Conservation (phyloP, 2,113 vertebrate species). For the Machaerirhynchus nigripectus region DNA sequence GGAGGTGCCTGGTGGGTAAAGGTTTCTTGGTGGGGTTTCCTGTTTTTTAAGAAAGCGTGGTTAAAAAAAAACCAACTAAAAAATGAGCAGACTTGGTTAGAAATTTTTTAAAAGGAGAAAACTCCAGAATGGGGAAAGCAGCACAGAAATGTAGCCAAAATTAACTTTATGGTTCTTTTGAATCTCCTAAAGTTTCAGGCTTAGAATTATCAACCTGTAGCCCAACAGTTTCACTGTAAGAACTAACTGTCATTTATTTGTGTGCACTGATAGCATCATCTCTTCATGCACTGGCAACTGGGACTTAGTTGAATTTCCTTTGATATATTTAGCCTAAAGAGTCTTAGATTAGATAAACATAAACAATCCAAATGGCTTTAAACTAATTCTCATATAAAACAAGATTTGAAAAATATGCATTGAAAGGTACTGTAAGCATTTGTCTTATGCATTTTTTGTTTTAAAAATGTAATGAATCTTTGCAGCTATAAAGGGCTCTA, state of each 20-base stretch:
- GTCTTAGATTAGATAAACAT: not conserved
- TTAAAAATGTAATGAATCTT: not conserved
- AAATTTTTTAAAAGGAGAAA: not conserved
- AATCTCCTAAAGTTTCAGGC: not conserved
- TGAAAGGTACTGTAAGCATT: not conserved
- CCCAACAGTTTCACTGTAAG: not conserved
- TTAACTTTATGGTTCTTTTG: not conserved
- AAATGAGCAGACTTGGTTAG: not conserved
- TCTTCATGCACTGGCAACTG: not conserved
- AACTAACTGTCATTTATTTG: not conserved
- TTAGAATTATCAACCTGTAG: not conserved
- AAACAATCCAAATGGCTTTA: not conserved
- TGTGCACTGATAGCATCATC: not conserved
- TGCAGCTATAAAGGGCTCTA: not conserved
- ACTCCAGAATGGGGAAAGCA: not conserved
- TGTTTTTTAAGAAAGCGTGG: not conserved
- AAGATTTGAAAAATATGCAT: not conserved
- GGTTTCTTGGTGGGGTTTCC: not conserved
- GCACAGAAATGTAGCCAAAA: not conserved
- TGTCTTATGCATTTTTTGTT: not conserved
- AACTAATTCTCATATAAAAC: not conserved
- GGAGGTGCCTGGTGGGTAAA: not conserved
- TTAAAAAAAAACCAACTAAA: not conserved
- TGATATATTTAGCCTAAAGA: slow-evolving; percentile 1
- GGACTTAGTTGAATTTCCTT: slow-evolving; percentile 20